Conservation (phyloP, 2,113 vertebrate species). For the Numenius arquata region DNA sequence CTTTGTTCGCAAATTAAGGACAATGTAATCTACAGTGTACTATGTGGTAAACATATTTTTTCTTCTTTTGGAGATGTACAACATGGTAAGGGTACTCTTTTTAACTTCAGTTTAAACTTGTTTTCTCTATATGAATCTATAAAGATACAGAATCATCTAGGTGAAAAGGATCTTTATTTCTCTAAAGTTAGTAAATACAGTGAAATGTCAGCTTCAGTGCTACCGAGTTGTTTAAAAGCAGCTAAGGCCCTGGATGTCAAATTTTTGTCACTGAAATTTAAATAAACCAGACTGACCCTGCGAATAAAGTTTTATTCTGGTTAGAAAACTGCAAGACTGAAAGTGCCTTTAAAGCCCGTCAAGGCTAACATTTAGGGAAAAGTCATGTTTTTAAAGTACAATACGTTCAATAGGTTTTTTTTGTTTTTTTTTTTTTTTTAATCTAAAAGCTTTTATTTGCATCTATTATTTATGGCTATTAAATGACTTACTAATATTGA, state of each 20-base stretch:
- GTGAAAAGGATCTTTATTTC: background rate
- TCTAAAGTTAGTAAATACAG: background rate
- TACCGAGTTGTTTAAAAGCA: background rate
- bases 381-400: background rate
- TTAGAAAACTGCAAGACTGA: background rate
- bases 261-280: background rate
- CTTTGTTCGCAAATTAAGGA: background rate
- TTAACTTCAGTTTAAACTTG: background rate
- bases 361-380: background rate
- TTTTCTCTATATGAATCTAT: background rate
- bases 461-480: conserved; percentile 40
- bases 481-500: background rate
- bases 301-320: background rate
- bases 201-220: background rate
- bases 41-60: background rate
- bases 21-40: background rate
- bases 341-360: background rate
- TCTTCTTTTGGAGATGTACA: background rate
- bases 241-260: background rate
- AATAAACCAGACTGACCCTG: background rate
- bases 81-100: background rate
- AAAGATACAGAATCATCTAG: background rate
- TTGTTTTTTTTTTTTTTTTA: background rate
- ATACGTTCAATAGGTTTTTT: background rate
- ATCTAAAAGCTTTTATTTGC: conserved; percentile 9